Base-by-base conservation (phyloP, 2,113 vertebrate genomes). In the Argyrosomus japonicus region DNA sequence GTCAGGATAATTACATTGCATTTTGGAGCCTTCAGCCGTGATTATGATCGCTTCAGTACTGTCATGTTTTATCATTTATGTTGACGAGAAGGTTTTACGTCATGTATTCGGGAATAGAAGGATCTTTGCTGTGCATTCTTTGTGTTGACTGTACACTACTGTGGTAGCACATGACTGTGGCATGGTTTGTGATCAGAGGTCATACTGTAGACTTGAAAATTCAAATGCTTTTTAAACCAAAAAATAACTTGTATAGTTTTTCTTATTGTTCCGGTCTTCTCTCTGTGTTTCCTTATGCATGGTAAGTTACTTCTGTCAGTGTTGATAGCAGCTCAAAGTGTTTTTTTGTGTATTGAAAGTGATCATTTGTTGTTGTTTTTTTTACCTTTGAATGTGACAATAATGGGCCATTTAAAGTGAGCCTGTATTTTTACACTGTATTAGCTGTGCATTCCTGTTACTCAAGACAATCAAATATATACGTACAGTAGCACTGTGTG, bases 381-480 rank as follows among this genome's bases (percentile, higher is more conserved):
- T 78, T 74, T 40, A 64, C 43, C 27, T 74, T 79, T 82, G 25
- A 90, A 79, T 89, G 86, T 91, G 79, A 91, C 60, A 45, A n/a
- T 75, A 48, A 56, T 11, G 17, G 77, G 79, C 61, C 43, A 4
- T 75, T 83, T 77, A 61, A 83, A 74, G 64, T 36, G 86, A 92
- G 87, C 53, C 63, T 84, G 5, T 72, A 36, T 85, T 74, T 90
- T 88, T 82, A 83, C 74, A 81, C 64, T 79, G 61, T 90, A 77
- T 79, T 81, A 23, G 47, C 76, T 51, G 67, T 82, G 67, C 36
- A 50, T 6, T 40, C 36, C 5, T 8, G 36, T 63, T 62, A 51
- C 74, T 87, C 53, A 57, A 88, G 91, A 93, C 92, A 93, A 93
- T 94, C 92, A 87, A 50, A 74, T 67, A 57, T 25, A 47, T 19